A percentile compares a stretch with the other conserved stretches of the same genome.
Evolutionary conservation across 1,140 invertebrate genomes (phyloP).

Genomic region (Andrena cerasifolii): DNA sequence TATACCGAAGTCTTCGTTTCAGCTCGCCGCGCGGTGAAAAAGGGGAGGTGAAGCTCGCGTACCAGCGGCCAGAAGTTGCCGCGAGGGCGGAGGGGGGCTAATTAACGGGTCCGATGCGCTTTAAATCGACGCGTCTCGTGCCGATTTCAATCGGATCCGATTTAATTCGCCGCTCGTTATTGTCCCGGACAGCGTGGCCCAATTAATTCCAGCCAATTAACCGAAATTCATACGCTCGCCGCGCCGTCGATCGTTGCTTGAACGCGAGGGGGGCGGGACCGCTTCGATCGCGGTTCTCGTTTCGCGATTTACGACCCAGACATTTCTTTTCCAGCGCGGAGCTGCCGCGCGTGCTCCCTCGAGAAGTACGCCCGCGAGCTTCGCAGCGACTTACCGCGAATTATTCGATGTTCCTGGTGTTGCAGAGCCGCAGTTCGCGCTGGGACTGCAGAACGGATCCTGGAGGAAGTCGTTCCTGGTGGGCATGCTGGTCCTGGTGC

Average conservation of each 20-base stretch:
- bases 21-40: too few species aligned
- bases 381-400: too few species aligned
- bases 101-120: constrained; percentile 12
- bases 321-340: too few species aligned
- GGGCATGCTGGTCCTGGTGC: constrained; percentile 71
- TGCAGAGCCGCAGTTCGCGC: constrained; percentile 75
- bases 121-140: constrained; percentile 11
- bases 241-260: too few species aligned
- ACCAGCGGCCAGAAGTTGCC: too few species aligned
- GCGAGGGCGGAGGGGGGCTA: too few species aligned
- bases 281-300: too few species aligned
- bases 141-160: constrained; percentile 28
- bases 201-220: constrained; percentile 32
- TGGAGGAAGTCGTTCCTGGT: constrained; percentile 77
- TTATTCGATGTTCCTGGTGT: constrained; percentile 41
- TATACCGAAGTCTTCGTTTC: neutral
- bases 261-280: too few species aligned
- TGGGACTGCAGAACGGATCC: constrained; percentile 75
- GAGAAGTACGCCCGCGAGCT: too few species aligned
- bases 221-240: constrained; percentile 12
- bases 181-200: neutral
- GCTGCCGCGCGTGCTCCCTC: too few species aligned
- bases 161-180: constrained; percentile 38
- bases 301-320: too few species aligned
- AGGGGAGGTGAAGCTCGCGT: too few species aligned